Base-by-base conservation (phyloP, 2,113 vertebrate species). In the Aptenodytes forsteri region DNA sequence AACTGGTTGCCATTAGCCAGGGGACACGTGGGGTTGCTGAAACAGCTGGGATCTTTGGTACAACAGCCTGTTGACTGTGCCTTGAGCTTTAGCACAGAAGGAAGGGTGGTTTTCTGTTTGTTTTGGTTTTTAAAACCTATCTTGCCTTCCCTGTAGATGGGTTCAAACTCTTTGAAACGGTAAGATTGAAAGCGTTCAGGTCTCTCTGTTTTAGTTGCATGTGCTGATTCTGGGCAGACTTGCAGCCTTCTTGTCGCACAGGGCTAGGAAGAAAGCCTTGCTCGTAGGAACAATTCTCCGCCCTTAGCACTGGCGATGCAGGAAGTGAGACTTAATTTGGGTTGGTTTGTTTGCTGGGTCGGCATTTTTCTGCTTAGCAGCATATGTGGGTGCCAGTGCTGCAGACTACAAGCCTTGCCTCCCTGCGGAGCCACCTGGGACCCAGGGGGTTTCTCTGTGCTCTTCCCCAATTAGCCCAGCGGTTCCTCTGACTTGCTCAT, bases 401-500 rank as follows among this genome's bases (percentile, higher is more conserved):
- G 70, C 87, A 71, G 70, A 16, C 54, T 6, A 2, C 2, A 5
- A 29, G 8, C 17, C 23, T 23, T 11, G 26, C 2, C 13, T 73
- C 65, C 84, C 91, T 15, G 19, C 11, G 8, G 82, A 77, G 87
- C 52, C 1, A 4, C 36, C 65, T 56, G 78, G 25, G n/a, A 49
- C 36, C 78, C 54, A 2, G 29, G 34, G 73, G 64, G 9, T 32
- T 84, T 86, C 85, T 58, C 84, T 50, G 40, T 89, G 90, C 62
- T 84, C 83, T 65, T 49, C 54, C 83, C 79, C 88, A 79, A 29
- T 93, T 88, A 58, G 56, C 80, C 23, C 95, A 90, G 59, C 29
- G 14, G 83, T 61, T 82, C 58, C 67, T 64, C 80, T 93, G 52
- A 20, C 47, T 59, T 15, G 30, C 17, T 38, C 5, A 13, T 47